Evolutionary conservation across 2,113 vertebrate species (phyloP).

Genomic region (Burhinus oedicnemus): DNA sequence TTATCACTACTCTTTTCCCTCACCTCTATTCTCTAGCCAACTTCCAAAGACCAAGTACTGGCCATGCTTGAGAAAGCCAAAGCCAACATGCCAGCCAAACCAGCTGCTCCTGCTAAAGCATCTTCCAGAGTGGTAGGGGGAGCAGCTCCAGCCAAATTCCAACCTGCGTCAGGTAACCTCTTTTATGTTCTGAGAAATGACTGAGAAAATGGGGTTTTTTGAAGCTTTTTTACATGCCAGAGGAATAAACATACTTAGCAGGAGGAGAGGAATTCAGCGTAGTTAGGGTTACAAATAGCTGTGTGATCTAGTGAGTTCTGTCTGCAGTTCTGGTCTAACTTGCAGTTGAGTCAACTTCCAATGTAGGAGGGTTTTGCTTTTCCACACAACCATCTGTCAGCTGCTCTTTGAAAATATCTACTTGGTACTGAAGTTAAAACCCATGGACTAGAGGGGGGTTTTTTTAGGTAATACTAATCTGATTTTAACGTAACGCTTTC

Average conservation of each 20-base stretch:
- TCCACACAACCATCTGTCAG: background rate
- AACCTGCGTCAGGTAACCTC: conserved; percentile 79
- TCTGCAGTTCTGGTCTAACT: background rate
- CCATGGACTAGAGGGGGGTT: background rate
- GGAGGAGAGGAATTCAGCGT: background rate
- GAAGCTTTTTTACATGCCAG: background rate
- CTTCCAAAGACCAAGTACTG: conserved; percentile 96
- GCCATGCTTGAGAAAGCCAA: conserved; percentile 95
- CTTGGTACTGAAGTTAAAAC: background rate
- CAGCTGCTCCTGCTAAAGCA: conserved; percentile 77
- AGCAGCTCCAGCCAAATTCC: conserved; percentile 75
- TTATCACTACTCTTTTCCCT: background rate
- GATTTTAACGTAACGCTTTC: background rate
- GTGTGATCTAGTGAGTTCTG: background rate
- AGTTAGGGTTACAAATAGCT: background rate
- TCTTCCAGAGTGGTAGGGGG: conserved; percentile 77
- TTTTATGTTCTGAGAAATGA: background rate
- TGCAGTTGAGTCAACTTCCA: background rate
- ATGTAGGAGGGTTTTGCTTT: background rate
- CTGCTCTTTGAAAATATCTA: background rate
- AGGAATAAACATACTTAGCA: background rate
- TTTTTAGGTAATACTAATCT: background rate
- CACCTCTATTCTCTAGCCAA: conserved; percentile 73
- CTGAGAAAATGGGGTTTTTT: background rate
- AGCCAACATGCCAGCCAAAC: conserved; percentile 92